Evolutionary conservation across 2,113 vertebrate genomes (phyloP), one percentile per base, ranked within the genome.

Genomic region (Castor canadensis): DNA sequence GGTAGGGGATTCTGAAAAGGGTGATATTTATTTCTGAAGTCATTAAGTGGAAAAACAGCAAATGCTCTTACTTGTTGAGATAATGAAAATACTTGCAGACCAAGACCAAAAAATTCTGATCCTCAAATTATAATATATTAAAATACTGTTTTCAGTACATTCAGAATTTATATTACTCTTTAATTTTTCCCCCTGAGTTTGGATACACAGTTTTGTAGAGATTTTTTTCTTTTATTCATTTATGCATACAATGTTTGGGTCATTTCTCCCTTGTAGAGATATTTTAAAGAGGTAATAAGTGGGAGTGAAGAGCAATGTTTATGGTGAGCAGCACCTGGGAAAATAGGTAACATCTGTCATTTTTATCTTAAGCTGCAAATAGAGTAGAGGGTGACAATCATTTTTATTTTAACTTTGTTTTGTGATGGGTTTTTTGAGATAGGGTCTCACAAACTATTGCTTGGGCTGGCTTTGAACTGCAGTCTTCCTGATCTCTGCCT

Each of bases 121-220:
- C 56, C 92, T 90, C 64, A 92, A 96, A 76, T 76, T 54, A 52
- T 30, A 93, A 69, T 77, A 92, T 80, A 82, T 88, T 94, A 91
- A 16, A 89, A 40, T 76, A 84, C 71, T 90, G 56, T 45, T 92
- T 62, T 67, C 32, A 96, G 26, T 95, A 97, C 92, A 96, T 92
- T 96, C 87, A 95, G 52, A 96, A 88, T 95, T 97, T 97, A 95
- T 94, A 94, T 95, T 96, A 93, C 83, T 96, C 58, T 52, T 52
- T 52, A 52, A 52, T 52, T 90, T 82, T 24, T 86, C 73, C 91
- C 97, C 97, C 96, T 97, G 97, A 98, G 97, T 56, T 52, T 85
- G 88, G 67, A 32, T 96, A 97, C 97, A 97, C 97, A 97, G 97
- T 95, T 15, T 52, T 52, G 9, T 22, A 62, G 60, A n/a, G 60